These are phyloP conservation scores for zebrafish (Danio rerio) DNA, from an alignment of 2,113 vertebrate species.

Conservation along the genomic window DNA sequence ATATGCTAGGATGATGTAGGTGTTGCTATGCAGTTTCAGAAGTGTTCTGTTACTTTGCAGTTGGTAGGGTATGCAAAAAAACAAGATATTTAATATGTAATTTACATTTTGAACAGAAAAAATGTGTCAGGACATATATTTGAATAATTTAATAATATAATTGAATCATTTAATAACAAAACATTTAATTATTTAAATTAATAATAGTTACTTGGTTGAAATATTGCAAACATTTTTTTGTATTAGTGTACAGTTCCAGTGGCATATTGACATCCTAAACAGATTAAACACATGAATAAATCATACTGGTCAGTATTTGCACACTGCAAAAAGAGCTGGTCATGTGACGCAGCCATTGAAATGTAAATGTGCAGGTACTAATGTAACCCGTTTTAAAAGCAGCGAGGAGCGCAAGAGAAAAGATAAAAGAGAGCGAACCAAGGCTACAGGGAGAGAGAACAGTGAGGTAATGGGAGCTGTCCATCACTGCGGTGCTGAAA, in stretches of 20 bases:
- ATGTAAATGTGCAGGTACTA: slow-evolving; percentile 33
- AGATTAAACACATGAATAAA: background rate
- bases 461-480: slow-evolving; percentile 36
- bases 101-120: too few species aligned
- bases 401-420: background rate
- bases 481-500: slow-evolving; percentile 45
- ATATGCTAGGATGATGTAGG: too few species aligned
- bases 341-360: slow-evolving; percentile 20
- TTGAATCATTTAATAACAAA: too few species aligned
- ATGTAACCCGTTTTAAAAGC: background rate
- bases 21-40: too few species aligned
- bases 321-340: background rate
- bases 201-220: background rate
- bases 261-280: background rate
- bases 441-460: slow-evolving; percentile 8
- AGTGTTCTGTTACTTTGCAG: too few species aligned
- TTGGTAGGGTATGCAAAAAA: too few species aligned
- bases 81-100: too few species aligned
- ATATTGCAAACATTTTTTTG: background rate
- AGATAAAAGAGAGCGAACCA: slow-evolving; percentile 19
- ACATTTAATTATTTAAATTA: background rate
- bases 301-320: background rate
- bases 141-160: too few species aligned
- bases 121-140: too few species aligned
- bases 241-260: background rate